Conservation (phyloP, 2,113 vertebrate species). For the Neogobius melanostomus region DNA sequence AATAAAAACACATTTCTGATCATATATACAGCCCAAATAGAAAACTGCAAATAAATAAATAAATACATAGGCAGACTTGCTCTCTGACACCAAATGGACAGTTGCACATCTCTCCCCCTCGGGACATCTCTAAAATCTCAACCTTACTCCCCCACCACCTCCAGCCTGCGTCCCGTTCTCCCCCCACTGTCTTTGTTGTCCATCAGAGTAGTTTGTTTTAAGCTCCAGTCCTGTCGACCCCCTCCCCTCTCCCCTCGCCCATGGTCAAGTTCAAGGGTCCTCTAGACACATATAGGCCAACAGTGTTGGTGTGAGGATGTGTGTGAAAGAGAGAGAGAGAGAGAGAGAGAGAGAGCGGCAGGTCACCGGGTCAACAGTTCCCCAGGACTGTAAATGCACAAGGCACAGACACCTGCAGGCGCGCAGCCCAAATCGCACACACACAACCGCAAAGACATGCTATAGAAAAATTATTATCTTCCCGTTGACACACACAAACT, state of each 20-base stretch:
- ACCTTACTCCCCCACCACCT: slow-evolving; percentile 31
- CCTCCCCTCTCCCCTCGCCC: slow-evolving; percentile 42
- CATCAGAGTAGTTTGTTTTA: slow-evolving; percentile 66
- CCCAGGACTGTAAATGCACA: slow-evolving; percentile 52
- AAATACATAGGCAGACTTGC: not conserved
- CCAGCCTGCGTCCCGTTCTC: not conserved
- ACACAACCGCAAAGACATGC: slow-evolving; percentile 10
- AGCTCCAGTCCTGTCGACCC: slow-evolving; percentile 44
- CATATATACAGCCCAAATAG: too few species aligned
- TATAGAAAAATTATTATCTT: slow-evolving; percentile 1
- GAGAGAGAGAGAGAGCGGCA: not conserved
- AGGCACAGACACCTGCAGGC: slow-evolving; percentile 58
- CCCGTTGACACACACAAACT: not conserved
- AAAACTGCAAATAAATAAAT: not conserved
- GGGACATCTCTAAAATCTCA: slow-evolving; percentile 40
- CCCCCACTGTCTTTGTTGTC: slow-evolving; percentile 61
- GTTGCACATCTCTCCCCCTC: slow-evolving; percentile 31
- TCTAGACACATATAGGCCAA: slow-evolving; percentile 52
- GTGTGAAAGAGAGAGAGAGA: not conserved
- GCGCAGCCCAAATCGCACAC: slow-evolving; percentile 17
- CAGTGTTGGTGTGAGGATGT: not conserved
- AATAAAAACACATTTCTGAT: too few species aligned
- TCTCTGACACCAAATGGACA: slow-evolving; percentile 27
- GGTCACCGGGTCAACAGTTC: slow-evolving; percentile 52
- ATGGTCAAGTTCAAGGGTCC: slow-evolving; percentile 77